Evolutionary conservation across 2,113 vertebrate species (phyloP), one percentile per base, ranked within the genome.

Genomic region (Scortum barcoo): DNA sequence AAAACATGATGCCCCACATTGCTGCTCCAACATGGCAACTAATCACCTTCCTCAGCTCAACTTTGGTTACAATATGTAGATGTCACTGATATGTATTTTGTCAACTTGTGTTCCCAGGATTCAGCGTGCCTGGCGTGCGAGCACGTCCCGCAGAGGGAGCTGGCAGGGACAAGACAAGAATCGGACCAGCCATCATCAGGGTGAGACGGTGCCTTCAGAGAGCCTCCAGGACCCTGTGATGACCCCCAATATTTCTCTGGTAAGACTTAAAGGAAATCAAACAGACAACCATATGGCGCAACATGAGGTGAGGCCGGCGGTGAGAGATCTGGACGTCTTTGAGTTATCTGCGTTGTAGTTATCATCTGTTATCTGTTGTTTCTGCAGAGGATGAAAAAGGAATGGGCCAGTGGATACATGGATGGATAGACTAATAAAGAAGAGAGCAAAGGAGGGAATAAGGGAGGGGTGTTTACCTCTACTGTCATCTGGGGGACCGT

Each of bases 111-210:
- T 69, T 76, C n/a, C 7, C 78, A 95, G 93, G 70, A 95, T 95
- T 81, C 94, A 95, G 87, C 92, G 93, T 11, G 93, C 93, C 81
- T 94, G 93, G 93, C 91, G 92, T 66, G 93, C 93, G 10, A 90
- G 67, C 67, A 24, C 90, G 54, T 87, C 88, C 62, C 90, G 90
- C 40, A 86, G 81, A 74, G 83, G 56, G 24, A 82, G 56, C 80
- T 53, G 73, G 38, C 80, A 82, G 51, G 79, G 74, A 20, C 88
- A 71, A 66, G 88, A 80, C 56, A 62, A 84, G 66, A 58, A 65
- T 62, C 22, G 7, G 4, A 62, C 66, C 58, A 61, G 36, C 48
- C 70, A 57, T 46, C 71, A 30, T 28, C 81, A 16, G 50, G n/a
- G 40, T 48, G 84, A 76, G 74, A 83, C 66, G 1, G 42, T 19